Evolutionary conservation across 2,888 invertebrate genomes (phyloP), one percentile per base, ranked within the genome.

Genomic region (Macaria notata): DNA sequence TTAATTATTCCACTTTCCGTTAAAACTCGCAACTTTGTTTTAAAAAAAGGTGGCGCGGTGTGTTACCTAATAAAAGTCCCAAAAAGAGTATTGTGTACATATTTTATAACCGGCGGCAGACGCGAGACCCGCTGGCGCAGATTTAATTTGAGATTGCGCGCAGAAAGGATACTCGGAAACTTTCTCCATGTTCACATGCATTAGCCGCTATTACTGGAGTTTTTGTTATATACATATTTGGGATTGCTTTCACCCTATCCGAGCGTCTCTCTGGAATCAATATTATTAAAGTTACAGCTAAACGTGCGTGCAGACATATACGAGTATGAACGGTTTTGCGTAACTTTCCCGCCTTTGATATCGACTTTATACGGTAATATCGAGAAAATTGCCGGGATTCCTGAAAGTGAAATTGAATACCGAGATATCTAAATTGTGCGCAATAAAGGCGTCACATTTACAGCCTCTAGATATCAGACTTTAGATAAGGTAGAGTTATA

Each of bases 61-160:
- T 70, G 68, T 72, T 72, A 73, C 73, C 71, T 71, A 73, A 74
- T 76, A 75, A 76, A 77, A 73, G 71, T 71, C 67, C 72, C 66
- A 62, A 75, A 76, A 76, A 74, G 73, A 72, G 68, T 70, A 74
- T 73, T 78, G 73, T 73, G 71, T 73, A 76, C 73, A 80, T 78
- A 76, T 76, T 80, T 80, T 79, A 76, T 76, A 79, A 76, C 59
- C 71, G 66, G 63, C 49, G 73, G 70, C 73, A 71, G 75, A 71
- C 71, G 70, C 76, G 71, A 73, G 73, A 72, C 75, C 73, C 75
- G 73, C 71, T 73, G 76, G 73, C 74, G 65, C 73, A 86, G 87
- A 88, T 88, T 88, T 86, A 85, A 88, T 88, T 88, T 88, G 82
- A 88, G 88, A 88, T 88, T 86, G 83, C 74, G 85, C 79, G 65